Conservation (phyloP, 2,797 vertebrate genomes). For the Meriones psammophilus region DNA sequence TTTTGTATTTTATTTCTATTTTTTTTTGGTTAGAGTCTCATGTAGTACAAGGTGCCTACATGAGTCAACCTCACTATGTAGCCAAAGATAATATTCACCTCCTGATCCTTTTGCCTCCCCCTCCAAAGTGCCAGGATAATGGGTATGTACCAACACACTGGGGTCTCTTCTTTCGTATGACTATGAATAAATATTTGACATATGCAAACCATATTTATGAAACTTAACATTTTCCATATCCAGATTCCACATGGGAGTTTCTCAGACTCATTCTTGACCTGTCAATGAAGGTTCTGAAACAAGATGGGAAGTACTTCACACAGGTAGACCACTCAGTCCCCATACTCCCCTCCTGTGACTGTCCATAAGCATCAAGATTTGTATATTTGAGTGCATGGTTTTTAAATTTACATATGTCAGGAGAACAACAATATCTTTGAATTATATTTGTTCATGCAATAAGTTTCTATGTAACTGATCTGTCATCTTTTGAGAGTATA, state of each 20-base stretch:
- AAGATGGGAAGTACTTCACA: slow-evolving; percentile 97
- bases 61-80: background rate
- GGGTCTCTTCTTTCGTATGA: background rate
- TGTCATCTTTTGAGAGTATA: background rate
- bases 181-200: slow-evolving; percentile 9
- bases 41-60: background rate
- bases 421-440: background rate
- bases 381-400: slow-evolving; percentile 17
- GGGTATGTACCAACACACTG: background rate
- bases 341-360: background rate
- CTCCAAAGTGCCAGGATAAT: background rate
- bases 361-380: slow-evolving; percentile 23
- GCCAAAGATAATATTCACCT: background rate
- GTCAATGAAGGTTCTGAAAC: slow-evolving; percentile 96
- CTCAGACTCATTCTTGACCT: slow-evolving; percentile 97
- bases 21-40: background rate
- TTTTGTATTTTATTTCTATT: background rate
- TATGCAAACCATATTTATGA: background rate
- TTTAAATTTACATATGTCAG: slow-evolving; percentile 4
- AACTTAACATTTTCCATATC: slow-evolving; percentile 53
- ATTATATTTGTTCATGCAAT: background rate
- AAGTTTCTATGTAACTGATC: background rate
- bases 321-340: slow-evolving; percentile 90
- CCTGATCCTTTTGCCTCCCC: background rate
- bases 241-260: slow-evolving; percentile 99